These are phyloP conservation scores for Porphyrio hochstetteri DNA, from an alignment of 2,113 vertebrate genomes.

Conservation along the genomic window DNA sequence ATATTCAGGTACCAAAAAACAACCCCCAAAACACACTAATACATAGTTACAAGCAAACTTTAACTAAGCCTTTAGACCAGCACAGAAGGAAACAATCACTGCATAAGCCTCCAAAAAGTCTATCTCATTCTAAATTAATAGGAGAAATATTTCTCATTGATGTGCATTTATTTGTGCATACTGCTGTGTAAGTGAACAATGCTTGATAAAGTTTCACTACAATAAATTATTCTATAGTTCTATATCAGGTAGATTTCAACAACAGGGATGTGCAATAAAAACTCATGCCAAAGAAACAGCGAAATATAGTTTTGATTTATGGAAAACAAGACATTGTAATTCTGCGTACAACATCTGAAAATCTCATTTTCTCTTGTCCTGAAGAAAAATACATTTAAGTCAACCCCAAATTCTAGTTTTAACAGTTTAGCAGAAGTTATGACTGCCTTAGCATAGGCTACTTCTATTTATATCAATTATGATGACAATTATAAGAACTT, in stretches of 20 bases:
- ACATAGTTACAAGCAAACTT: background rate
- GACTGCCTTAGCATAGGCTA: background rate
- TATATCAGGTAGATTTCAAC: background rate
- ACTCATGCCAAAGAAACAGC: background rate
- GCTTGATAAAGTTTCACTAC: background rate
- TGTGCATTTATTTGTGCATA: background rate
- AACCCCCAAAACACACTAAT: background rate
- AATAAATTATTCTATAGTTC: background rate
- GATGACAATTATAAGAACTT: background rate
- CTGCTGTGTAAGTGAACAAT: background rate
- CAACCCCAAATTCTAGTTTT: background rate
- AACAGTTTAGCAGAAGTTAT: conserved; percentile 24
- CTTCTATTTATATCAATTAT: background rate
- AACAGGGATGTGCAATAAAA: background rate
- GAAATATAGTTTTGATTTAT: background rate
- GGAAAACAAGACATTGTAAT: background rate
- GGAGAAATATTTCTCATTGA: background rate
- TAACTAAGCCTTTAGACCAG: background rate
- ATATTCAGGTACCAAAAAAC: background rate
- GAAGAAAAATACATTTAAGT: background rate
- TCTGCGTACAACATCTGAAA: background rate
- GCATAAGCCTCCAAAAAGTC: background rate
- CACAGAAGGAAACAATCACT: background rate
- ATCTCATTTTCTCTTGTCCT: background rate
- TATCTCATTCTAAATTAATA: background rate